phyloP scores from a whole-genome alignment of 2,113 vertebrate genomes.

The Lipotes vexillifer region DNA sequence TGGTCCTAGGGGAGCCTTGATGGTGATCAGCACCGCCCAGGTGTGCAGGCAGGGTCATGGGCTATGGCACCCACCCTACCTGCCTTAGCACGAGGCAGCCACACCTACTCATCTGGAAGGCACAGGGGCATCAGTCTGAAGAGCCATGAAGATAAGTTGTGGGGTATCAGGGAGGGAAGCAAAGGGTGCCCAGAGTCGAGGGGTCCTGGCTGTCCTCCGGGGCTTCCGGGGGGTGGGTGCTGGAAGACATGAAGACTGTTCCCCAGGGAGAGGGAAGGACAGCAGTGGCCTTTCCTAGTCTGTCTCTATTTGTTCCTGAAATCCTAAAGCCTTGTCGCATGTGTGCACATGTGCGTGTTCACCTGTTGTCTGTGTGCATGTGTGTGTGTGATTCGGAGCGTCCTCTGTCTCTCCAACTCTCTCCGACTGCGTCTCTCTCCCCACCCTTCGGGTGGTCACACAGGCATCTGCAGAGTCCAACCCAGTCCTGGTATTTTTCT shows the following conservation, averaged over 20 bases:
- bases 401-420: neutral
- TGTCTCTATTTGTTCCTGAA: neutral
- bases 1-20: fast-evolving
- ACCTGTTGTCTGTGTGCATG: no score
- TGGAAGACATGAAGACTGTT: neutral
- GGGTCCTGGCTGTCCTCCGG: neutral
- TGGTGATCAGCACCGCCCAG: no score
- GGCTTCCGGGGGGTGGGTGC: fast-evolving
- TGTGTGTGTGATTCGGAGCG: neutral
- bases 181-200: neutral
- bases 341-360: neutral
- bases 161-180: neutral
- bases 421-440: neutral
- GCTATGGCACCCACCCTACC: neutral
- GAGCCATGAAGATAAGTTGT: no score
- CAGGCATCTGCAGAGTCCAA: fast-evolving
- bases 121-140: fast-evolving
- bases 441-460: fast-evolving
- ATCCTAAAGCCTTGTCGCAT: fast-evolving
- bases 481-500: fast-evolving
- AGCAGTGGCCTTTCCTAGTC: neutral
- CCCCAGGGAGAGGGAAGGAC: neutral
- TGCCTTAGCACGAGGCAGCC: neutral
- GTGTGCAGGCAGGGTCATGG: neutral
- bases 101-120: fast-evolving